Base-by-base conservation (phyloP, 2,797 vertebrate genomes). In the Amphiprion clarkii region DNA sequence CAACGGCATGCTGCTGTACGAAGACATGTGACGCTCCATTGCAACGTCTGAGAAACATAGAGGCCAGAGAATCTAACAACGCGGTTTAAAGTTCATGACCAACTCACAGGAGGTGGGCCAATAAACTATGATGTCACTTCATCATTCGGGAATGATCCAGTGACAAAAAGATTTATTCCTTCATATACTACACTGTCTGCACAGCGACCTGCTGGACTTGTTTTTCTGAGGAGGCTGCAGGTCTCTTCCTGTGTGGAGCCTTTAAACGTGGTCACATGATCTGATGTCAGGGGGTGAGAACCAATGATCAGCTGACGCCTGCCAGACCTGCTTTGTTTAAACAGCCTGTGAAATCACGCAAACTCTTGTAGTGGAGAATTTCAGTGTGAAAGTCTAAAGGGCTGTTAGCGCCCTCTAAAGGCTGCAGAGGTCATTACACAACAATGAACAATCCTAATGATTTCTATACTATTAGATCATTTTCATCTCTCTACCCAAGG, bases 1-100 rank as follows among this genome's bases (percentile, higher is more conserved):
- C 92, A 99, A 92, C 0, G 97, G 95, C 1, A 92, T 95, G 69
- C 92, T 99, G 76, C 95, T 99, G 23, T 99, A 98, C 13, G 94
- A 94, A 46, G 86, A 93, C 63, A 89, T 93, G 68, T 93, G 81
- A 93, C 3, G 2, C 5, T 39, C 67, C 11, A 10, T 4, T 7
- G 3, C 1, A n/a, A 51, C 6, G 16, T 61, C 46, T 53, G 49
- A 56, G 19, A 78, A 71, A 80, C 49, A 74, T 89, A 21, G 17
- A 74, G 44, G 83, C 71, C 72, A 40, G 29, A 76, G 71, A 75
- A 71, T 51, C 73, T 78, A 65, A 80, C n/a, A 46, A 71, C 25
- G 67, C 14, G 21, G 33, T 56, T 69, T 10, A 9, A 65, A 42
- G 44, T 57, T 62, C 2, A 63, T 11, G 64, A 76, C 42, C 64